Evolutionary conservation across 2,888 invertebrate species (phyloP).

Genomic region (Chrysotoxum bicinctum): DNA sequence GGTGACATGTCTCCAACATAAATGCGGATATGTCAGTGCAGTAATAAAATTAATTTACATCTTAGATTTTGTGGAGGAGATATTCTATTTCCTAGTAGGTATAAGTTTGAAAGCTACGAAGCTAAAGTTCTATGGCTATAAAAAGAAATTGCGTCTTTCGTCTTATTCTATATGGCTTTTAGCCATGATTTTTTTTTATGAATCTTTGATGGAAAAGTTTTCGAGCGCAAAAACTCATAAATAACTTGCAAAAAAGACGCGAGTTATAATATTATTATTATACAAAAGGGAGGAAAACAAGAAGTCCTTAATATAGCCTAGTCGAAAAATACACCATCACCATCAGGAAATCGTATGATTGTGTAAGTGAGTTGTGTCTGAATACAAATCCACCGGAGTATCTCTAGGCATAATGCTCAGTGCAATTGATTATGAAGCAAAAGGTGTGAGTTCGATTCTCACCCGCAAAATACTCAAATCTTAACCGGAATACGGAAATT

Average conservation of each 20-base stretch:
- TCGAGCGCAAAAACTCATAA: neutral
- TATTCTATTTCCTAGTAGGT: neutral
- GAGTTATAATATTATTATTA: neutral
- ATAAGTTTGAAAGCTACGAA: neutral
- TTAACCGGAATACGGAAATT: no score
- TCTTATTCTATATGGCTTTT: neutral
- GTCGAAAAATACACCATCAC: no score
- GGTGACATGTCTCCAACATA: conserved; percentile 41
- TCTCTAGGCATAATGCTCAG: no score
- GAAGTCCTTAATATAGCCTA: neutral
- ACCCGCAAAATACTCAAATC: no score
- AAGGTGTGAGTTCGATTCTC: no score
- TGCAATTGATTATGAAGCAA: no score
- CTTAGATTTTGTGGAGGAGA: conserved; percentile 3
- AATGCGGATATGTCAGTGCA: conserved; percentile 46
- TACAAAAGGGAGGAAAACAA: neutral
- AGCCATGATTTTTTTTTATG: neutral
- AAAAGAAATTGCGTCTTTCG: neutral
- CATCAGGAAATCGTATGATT: no score
- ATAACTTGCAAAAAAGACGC: neutral
- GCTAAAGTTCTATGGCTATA: neutral
- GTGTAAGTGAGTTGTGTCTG: no score
- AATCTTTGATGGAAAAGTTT: neutral
- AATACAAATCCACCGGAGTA: no score
- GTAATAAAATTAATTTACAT: conserved; percentile 65